These are phyloP conservation scores for Mellilla xanthometata DNA, from an alignment of 2,888 invertebrate species.

Conservation along the genomic window DNA sequence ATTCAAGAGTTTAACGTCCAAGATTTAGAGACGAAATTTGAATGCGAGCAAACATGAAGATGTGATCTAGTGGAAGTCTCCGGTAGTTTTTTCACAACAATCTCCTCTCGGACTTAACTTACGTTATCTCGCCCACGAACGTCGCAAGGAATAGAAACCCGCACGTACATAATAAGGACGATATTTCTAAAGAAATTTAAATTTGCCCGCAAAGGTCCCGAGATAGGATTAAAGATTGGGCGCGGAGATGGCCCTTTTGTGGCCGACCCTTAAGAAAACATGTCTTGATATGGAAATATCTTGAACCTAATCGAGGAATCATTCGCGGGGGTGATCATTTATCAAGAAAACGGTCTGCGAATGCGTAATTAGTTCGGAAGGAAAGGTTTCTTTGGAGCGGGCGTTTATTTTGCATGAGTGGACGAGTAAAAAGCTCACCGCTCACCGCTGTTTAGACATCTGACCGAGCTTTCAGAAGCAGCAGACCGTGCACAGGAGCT, in stretches of 20 bases:
- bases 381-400: constrained; percentile 48
- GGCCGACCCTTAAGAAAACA: constrained; percentile 82
- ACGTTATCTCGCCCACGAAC: constrained; percentile 80
- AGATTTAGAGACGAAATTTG: constrained; percentile 60
- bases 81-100: constrained; percentile 82
- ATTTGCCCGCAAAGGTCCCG: constrained; percentile 82
- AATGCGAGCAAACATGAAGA: constrained; percentile 45
- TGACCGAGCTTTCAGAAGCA: constrained; percentile 68
- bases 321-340: constrained; percentile 74
- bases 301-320: constrained; percentile 77
- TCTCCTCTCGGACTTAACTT: constrained; percentile 82
- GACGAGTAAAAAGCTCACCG: constrained; percentile 54
- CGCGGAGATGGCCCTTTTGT: constrained; percentile 81
- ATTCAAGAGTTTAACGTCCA: constrained; percentile 49
- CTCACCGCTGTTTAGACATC: constrained; percentile 53
- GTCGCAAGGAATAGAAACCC: constrained; percentile 80
- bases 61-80: constrained; percentile 76
- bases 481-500: constrained; percentile 61
- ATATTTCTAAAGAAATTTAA: constrained; percentile 84
- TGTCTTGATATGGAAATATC: constrained; percentile 83
- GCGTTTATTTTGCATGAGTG: constrained; percentile 70
- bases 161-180: constrained; percentile 82
- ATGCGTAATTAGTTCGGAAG: constrained; percentile 66
- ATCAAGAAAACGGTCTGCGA: constrained; percentile 70
- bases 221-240: constrained; percentile 83